Base-by-base conservation (phyloP, 2,888 invertebrate genomes). In the Hedychridium roseum region DNA sequence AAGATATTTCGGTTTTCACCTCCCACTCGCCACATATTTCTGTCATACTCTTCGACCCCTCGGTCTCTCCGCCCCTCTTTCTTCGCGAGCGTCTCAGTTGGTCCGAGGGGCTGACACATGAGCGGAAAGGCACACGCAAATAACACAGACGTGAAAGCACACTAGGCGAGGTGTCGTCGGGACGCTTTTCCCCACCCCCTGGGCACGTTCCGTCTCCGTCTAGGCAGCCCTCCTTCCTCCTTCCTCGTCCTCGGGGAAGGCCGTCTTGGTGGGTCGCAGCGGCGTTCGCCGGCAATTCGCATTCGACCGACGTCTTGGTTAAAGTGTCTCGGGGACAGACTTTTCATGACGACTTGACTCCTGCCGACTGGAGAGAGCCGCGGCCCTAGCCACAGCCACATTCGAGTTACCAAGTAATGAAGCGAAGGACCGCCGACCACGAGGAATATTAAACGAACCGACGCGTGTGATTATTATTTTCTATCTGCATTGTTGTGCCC, bases 231-330 rank as follows among this genome's bases (percentile, higher is more conserved):
- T 17, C 16, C 31, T 35, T n/a, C 51, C 57, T 37, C 61, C 49
- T 21, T 15, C 31, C 49, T 43, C 54, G 57, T 59, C 50, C 59
- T 63, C 47, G 54, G 45, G 57, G 55, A 55, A 60, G 62, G 55
- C 58, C 58, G 55, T 55, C 52, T 45, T 55, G 52, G 23, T 6
- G 5, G 23, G 41, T 44, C 69, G 55, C 66, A 56, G 53, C 64
- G 57, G 66, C 65, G 64, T 60, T 63, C 71, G 75, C 69, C 72
- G 74, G 71, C 88, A 87, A 89, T 89, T 89, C 88, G 89, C 89
- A 90, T 90, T 90, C 91, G 91, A 91, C 89, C 91, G 91, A 91
- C 91, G 91, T 91, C 91, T 91, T 90, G 89, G 87, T 86, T 70
- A 70, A 70, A 72, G 74, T 76, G 74, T 76, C 74, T 77, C 76